Percentiles rank a stretch among this genome's conserved stretches.
These are phyloP conservation scores for Carcina quercana DNA, from an alignment of 2,888 invertebrate species.

Conservation along the genomic window DNA sequence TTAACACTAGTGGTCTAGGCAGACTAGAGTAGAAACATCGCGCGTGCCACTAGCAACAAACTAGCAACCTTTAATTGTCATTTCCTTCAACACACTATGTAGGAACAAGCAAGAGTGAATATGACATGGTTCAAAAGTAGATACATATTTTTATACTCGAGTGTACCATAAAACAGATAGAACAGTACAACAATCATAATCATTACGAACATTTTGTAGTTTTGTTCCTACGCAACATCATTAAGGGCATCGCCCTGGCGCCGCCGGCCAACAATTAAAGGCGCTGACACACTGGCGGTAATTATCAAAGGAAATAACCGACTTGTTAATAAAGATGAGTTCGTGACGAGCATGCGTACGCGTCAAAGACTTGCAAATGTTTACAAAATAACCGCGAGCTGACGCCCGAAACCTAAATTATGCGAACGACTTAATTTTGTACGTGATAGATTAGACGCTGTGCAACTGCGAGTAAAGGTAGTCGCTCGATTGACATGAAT, in stretches of 20 bases:
- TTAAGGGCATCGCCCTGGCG: slow-evolving; percentile 33
- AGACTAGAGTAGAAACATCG: too few relatives aligned
- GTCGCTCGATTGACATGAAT: too few relatives aligned
- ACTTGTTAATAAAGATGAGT: slow-evolving; percentile 49
- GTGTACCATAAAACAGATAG: too few relatives aligned
- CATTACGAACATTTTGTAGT: too few relatives aligned
- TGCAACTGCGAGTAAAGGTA: neutral
- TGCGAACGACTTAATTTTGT: slow-evolving; percentile 37
- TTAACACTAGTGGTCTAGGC: too few relatives aligned
- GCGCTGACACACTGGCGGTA: slow-evolving; percentile 18
- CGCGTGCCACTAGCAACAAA: too few relatives aligned
- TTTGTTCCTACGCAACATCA: slow-evolving; percentile 21
- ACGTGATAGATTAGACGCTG: slow-evolving; percentile 33
- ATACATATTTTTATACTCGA: too few relatives aligned
- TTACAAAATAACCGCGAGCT: slow-evolving; percentile 32
- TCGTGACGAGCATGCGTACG: slow-evolving; percentile 46
- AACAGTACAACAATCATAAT: too few relatives aligned
- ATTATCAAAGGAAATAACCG: neutral
- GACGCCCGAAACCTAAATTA: slow-evolving; percentile 31
- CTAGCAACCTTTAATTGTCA: too few relatives aligned
- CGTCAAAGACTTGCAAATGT: slow-evolving; percentile 48
- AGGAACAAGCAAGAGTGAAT: too few relatives aligned
- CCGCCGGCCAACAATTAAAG: slow-evolving; percentile 42
- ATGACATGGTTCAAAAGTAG: too few relatives aligned
- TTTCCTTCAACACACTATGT: too few relatives aligned